These are phyloP conservation scores for Nomada ferruginata DNA, from an alignment of 2,888 invertebrate species.

Conservation along the genomic window DNA sequence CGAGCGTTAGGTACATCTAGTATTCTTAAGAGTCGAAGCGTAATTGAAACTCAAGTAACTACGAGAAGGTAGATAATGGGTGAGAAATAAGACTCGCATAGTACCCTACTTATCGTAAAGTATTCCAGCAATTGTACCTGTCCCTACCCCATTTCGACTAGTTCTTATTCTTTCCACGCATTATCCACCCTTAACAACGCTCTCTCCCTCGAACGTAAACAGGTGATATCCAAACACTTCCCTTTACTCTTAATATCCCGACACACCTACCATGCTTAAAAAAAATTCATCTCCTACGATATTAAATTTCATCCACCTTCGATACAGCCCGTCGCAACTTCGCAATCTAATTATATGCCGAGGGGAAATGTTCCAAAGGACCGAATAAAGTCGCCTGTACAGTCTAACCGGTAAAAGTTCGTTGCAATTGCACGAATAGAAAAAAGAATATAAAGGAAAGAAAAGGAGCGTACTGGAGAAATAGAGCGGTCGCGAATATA, in stretches of 20 bases:
- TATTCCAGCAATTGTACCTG: neutral
- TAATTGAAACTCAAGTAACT: neutral
- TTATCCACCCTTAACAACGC: neutral
- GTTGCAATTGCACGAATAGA: neutral
- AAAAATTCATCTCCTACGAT: neutral
- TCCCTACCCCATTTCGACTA: neutral
- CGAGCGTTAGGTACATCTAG: neutral
- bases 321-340: neutral
- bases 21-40: neutral
- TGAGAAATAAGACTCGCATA: no score
- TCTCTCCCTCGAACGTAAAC: neutral
- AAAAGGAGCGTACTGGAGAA: neutral
- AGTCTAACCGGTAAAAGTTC: neutral
- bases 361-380: slow-evolving; percentile 21
- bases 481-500: slow-evolving; percentile 21
- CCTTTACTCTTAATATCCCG: neutral
- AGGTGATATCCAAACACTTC: slow-evolving; percentile 2
- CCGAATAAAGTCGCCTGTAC: neutral
- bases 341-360: slow-evolving; percentile 29
- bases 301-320: slow-evolving; percentile 18
- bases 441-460: no score
- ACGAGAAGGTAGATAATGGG: no score
- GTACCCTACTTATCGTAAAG: neutral
- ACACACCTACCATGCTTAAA: neutral
- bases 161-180: neutral